These are phyloP conservation scores for Cyprinodon tularosa DNA, from an alignment of 2,113 vertebrate genomes.

Conservation along the genomic window DNA sequence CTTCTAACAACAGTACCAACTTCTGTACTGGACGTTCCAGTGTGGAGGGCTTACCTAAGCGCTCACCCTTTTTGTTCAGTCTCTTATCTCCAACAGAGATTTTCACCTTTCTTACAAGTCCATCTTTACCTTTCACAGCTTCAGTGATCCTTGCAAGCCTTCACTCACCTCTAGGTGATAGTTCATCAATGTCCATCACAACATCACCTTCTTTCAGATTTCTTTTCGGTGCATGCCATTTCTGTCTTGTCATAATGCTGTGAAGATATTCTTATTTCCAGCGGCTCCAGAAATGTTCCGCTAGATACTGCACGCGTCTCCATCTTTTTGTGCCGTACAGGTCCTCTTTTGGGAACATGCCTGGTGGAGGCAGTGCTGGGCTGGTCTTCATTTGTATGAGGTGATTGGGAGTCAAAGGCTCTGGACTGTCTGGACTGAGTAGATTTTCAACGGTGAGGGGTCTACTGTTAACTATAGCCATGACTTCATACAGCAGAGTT, in stretches of 20 bases:
- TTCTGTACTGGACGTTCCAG: background rate
- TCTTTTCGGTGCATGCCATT: no score
- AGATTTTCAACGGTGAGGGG: background rate
- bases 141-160: background rate
- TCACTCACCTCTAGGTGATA: background rate
- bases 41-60: background rate
- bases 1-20: background rate
- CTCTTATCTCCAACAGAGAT: background rate
- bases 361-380: no score
- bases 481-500: background rate
- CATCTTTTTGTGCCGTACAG: no score
- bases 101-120: background rate
- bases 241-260: no score
- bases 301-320: no score
- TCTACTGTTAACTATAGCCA: conserved; percentile 2
- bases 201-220: no score
- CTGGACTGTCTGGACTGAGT: background rate
- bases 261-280: no score
- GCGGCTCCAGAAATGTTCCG: no score
- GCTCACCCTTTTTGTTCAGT: background rate
- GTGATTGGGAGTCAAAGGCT: background rate
- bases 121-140: background rate
- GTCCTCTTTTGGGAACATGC: no score
- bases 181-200: background rate
- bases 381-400: conserved; percentile 79